Evolutionary conservation across 1,140 invertebrate species (phyloP).

Genomic region (Belonocnema kinseyi): DNA sequence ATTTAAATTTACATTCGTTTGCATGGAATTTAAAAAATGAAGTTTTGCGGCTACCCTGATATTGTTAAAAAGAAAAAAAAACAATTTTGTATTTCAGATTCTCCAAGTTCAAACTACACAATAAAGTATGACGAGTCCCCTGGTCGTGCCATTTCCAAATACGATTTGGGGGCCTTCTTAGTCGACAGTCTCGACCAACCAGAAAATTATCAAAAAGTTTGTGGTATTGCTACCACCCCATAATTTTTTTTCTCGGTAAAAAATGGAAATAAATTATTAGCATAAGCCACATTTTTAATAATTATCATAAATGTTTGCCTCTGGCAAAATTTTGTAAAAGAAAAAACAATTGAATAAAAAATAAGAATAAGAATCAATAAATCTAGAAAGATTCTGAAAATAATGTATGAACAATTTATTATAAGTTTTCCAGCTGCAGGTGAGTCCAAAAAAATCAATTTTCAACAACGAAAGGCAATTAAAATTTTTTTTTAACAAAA

Average conservation of each 20-base stretch:
- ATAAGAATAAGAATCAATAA: too few relatives aligned
- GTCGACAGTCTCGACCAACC: constrained; percentile 81
- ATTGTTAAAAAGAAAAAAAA: constrained; percentile 45
- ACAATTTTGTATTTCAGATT: constrained; percentile 73
- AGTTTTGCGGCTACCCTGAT: not conserved
- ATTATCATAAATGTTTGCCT: too few relatives aligned
- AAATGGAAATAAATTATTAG: constrained; percentile 22
- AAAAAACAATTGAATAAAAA: too few relatives aligned
- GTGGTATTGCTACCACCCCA: constrained; percentile 77
- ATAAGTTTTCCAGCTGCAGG: too few relatives aligned
- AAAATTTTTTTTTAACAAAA: too few relatives aligned
- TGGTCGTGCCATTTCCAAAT: constrained; percentile 83
- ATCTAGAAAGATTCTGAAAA: too few relatives aligned
- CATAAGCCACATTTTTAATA: not conserved
- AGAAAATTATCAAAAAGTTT: constrained; percentile 82
- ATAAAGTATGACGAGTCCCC: constrained; percentile 79
- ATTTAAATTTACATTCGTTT: too few relatives aligned
- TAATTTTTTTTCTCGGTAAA: constrained; percentile 29
- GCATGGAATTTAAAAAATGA: too few relatives aligned
- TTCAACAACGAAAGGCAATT: too few relatives aligned
- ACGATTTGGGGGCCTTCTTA: constrained; percentile 85
- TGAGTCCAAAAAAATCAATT: too few relatives aligned
- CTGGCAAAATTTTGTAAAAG: too few relatives aligned
- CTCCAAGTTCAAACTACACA: constrained; percentile 76
- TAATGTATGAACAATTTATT: too few relatives aligned